A percentile compares a stretch with the other conserved stretches of the same genome.
phyloP scores from a whole-genome alignment of 2,797 vertebrate species.

The Margarornis squamiger region DNA sequence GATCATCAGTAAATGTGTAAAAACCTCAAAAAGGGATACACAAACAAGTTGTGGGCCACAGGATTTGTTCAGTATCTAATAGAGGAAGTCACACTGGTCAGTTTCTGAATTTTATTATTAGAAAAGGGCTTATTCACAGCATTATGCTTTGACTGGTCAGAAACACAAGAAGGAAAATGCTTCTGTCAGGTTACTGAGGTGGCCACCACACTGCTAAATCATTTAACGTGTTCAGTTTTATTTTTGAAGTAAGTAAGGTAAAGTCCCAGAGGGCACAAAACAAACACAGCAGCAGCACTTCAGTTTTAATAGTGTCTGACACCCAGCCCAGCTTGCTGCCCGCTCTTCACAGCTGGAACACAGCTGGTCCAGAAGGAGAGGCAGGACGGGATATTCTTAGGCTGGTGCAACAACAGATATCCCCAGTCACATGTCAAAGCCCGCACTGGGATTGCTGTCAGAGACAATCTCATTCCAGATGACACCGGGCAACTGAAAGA shows the following conservation, averaged over 20 bases:
- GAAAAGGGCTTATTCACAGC: neutral
- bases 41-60: neutral
- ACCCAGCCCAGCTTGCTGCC: neutral
- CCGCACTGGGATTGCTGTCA: fast-evolving
- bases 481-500: neutral
- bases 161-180: neutral
- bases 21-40: neutral
- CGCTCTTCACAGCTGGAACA: neutral
- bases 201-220: neutral
- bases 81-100: neutral
- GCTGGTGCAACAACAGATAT: neutral
- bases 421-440: neutral
- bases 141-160: neutral
- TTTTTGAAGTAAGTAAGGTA: neutral
- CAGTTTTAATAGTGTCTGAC: neutral
- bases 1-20: neutral
- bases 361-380: neutral
- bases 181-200: neutral
- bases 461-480: neutral
- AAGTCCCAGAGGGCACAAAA: neutral
- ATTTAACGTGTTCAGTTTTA: neutral
- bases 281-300: neutral
- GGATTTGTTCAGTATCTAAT: neutral
- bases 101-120: neutral
- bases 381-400: neutral